Evolutionary conservation across 2,797 vertebrate species (phyloP), one percentile per base, ranked within the genome.

Genomic region (Poeciliopsis paucimaculata): DNA sequence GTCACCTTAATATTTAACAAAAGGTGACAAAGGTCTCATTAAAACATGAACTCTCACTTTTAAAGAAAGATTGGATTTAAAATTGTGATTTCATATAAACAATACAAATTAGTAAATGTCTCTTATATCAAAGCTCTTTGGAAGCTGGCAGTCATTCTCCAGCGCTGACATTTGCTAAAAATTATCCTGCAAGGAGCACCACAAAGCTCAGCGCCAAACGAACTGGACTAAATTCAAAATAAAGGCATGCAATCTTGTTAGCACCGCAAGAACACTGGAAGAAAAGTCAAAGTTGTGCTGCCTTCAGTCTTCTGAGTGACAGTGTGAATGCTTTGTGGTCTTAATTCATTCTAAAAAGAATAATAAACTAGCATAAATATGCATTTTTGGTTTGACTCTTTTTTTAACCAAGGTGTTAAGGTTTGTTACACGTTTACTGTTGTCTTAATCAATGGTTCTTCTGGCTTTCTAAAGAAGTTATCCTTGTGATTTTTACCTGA

Each of bases 121-220:
- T 64, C 34, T 39, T 39, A 66, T 66, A 39, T 39, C 62, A 66
- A 39, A 1, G 31, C 0, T 45, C 62, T 16, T 3, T 11, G 20
- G 51, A 43, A 60, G 51, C 68, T 77, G 70, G n/a, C 41, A 36
- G 43, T 57, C 62, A 75, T 36, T 31, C 72, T 36, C 31, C 72
- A 49, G 31, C 4, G 20, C 46, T 66, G 62, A 66, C 62, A 66
- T 66, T 66, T 39, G 31, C 62, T 39, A 39, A 9, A 66, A 39
- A 39, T 39, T 7, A 39, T 66, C 62, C 62, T 66, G 62, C 62
- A 66, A 66, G 18, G 16, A 66, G 62, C 62, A 39, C 34, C 34
- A 11, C 62, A 68, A 26, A 68, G 20, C 36, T 41, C 64, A 12
- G 20, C 10, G 2, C 36, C 4, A 68, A 68, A 68, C 0, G 4